Conservation (phyloP, 1,140 invertebrate genomes). For the Pseudomyrmex gracilis region DNA sequence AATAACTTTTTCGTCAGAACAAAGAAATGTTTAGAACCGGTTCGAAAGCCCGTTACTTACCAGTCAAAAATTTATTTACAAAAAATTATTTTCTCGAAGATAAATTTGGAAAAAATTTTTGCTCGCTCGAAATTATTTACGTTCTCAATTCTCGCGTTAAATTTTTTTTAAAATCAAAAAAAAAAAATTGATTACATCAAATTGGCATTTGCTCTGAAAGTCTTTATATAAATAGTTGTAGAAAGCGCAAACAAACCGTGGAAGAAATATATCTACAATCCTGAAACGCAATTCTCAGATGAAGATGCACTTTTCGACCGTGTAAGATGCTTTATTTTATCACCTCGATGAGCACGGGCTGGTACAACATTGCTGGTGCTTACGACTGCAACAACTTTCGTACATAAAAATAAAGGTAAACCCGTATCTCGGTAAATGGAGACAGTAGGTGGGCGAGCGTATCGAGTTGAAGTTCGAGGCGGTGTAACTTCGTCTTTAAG, state of each 20-base stretch:
- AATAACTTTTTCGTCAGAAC: too few species aligned
- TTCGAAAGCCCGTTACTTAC: too few species aligned
- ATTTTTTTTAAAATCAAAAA: neutral
- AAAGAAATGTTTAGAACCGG: too few species aligned
- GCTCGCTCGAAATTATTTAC: neutral
- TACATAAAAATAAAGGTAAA: slow-evolving; percentile 62
- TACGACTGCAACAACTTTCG: slow-evolving; percentile 58
- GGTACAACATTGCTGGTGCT: slow-evolving; percentile 54
- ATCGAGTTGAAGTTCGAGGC: slow-evolving; percentile 57
- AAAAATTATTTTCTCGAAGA: neutral
- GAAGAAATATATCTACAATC: neutral
- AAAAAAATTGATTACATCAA: neutral
- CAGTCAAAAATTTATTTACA: neutral
- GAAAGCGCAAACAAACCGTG: neutral
- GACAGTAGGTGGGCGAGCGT: slow-evolving; percentile 24
- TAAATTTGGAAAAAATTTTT: neutral
- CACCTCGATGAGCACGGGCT: slow-evolving; percentile 41
- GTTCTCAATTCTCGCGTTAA: neutral
- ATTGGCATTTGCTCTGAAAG: neutral
- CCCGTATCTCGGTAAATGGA: slow-evolving; percentile 42
- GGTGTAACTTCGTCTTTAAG: slow-evolving; percentile 59
- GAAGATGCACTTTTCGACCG: slow-evolving; percentile 43
- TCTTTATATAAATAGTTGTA: neutral
- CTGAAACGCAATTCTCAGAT: slow-evolving; percentile 33
- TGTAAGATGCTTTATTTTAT: slow-evolving; percentile 53